These are phyloP conservation scores for Paelopatides confundens DNA, from an alignment of 53 echinoderm and acorn worm genomes.

Conservation along the genomic window DNA sequence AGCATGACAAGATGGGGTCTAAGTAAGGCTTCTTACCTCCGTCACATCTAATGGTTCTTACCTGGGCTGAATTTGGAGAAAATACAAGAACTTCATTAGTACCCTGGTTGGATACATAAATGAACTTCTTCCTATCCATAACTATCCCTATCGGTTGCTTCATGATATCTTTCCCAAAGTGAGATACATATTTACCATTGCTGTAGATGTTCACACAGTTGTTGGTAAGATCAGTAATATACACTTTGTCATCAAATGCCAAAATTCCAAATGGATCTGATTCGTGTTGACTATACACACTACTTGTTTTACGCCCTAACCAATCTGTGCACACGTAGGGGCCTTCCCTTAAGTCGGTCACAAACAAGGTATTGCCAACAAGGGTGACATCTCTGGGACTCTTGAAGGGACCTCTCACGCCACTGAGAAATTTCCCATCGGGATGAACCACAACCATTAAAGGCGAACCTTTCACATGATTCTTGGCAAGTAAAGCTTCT, in stretches of 20 bases:
- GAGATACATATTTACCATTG: background rate
- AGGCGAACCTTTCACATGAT: conserved; percentile 29
- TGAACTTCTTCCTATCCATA: background rate
- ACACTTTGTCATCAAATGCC: background rate
- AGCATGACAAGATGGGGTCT: background rate
- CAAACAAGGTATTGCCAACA: conserved; percentile 1
- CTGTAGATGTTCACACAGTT: conserved; percentile 13
- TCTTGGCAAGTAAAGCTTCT: background rate
- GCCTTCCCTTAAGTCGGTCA: conserved; percentile 15
- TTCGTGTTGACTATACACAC: background rate
- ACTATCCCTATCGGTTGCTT: conserved; percentile 12
- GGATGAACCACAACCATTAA: conserved; percentile 25
- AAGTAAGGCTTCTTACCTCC: background rate
- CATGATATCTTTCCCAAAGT: conserved; percentile 12
- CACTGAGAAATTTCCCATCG: background rate
- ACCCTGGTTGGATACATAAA: conserved; percentile 10
- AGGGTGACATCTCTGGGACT: conserved; percentile 21
- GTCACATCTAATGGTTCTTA: background rate
- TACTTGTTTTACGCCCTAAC: background rate
- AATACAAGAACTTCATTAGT: conserved; percentile 3
- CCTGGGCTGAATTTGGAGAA: background rate
- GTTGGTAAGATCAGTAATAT: background rate
- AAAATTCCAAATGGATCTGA: conserved; percentile 19
- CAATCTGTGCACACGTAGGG: conserved; percentile 6
- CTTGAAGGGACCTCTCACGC: background rate